Evolutionary conservation across 2,888 invertebrate genomes (phyloP).

Genomic region (Tachina fera): DNA sequence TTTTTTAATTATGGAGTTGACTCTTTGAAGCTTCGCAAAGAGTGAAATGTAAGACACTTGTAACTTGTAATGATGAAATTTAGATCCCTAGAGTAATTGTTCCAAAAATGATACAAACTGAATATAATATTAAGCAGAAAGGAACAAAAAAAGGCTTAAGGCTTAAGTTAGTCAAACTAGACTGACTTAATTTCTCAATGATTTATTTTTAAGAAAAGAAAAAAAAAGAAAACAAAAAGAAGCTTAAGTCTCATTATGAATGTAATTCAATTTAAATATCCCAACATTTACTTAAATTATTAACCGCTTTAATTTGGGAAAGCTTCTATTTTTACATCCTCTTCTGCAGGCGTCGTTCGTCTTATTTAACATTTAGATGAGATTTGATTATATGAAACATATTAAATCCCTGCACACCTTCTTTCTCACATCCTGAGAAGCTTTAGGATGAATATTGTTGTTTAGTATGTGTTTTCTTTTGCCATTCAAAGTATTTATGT

Average conservation of each 20-base stretch:
- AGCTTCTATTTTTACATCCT: conserved; percentile 1
- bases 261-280: not conserved
- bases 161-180: not conserved
- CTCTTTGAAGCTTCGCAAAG: not conserved
- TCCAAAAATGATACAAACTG: conserved; percentile 38
- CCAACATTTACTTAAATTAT: not conserved
- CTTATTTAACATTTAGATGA: conserved; percentile 66
- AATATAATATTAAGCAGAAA: conserved; percentile 3
- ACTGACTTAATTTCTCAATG: too few relatives aligned
- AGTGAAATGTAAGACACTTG: conserved; percentile 1
- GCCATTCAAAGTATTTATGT: not conserved
- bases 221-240: not conserved
- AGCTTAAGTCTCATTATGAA: too few relatives aligned
- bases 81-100: conserved; percentile 57
- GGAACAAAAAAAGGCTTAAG: not conserved
- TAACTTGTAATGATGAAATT: conserved; percentile 46
- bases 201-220: too few relatives aligned
- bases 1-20: not conserved
- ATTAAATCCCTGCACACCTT: conserved; percentile 7
- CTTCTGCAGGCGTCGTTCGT: conserved; percentile 6
- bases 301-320: not conserved
- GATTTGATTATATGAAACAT: conserved; percentile 57
- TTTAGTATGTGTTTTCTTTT: conserved; percentile 27
- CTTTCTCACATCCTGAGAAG: conserved; percentile 10
- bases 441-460: conserved; percentile 19